Conservation (phyloP, 2,888 invertebrate species). For the Ecdyonurus torrentis region DNA sequence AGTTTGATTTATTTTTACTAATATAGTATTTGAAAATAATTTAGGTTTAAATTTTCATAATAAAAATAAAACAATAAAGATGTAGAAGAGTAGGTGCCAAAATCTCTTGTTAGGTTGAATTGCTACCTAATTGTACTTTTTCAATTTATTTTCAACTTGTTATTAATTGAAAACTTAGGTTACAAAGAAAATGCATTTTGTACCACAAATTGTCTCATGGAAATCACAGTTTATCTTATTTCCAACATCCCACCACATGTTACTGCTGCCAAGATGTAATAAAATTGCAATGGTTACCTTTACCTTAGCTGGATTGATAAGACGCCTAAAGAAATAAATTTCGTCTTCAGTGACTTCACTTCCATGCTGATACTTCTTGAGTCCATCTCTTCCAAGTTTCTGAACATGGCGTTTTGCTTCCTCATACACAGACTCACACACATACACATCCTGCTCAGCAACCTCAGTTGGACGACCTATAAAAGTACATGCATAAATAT, state of each 20-base stretch:
- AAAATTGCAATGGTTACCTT: constrained; percentile 17
- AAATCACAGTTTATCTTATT: neutral
- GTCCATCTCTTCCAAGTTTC: constrained; percentile 47
- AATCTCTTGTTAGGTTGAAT: neutral
- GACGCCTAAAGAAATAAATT: constrained; percentile 58
- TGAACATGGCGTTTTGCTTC: constrained; percentile 66
- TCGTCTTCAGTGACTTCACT: constrained; percentile 86
- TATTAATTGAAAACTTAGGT: too few relatives aligned
- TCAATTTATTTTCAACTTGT: too few relatives aligned
- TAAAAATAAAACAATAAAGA: too few relatives aligned
- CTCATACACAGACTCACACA: constrained; percentile 84
- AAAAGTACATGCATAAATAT: too few relatives aligned
- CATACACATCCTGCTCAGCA: constrained; percentile 75
- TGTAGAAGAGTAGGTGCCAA: neutral
- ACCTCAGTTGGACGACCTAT: constrained; percentile 86
- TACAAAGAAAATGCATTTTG: too few relatives aligned
- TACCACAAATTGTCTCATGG: neutral
- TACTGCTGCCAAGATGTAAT: too few relatives aligned
- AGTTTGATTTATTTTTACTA: too few relatives aligned
- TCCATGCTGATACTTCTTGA: constrained; percentile 67
- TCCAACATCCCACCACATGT: neutral
- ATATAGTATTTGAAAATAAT: too few relatives aligned
- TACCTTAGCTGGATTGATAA: constrained; percentile 46
- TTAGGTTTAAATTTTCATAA: too few relatives aligned
- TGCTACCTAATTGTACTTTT: too few relatives aligned